Evolutionary conservation across 1,140 invertebrate species (phyloP).

Genomic region (Sminthurides bifidus): DNA sequence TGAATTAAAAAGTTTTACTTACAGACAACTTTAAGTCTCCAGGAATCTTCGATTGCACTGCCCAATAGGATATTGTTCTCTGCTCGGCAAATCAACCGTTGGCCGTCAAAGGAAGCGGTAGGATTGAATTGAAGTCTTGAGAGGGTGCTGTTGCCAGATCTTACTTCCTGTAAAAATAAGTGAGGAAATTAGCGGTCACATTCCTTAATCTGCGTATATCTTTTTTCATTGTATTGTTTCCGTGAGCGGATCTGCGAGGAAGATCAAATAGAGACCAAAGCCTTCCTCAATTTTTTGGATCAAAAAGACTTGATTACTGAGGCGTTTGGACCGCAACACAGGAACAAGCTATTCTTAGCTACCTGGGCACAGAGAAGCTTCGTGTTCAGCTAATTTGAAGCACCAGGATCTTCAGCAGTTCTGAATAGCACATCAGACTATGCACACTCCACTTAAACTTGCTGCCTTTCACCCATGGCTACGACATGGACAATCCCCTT

Average conservation of each 20-base stretch:
- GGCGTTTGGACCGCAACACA: too few relatives aligned
- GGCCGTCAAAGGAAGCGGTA: slow-evolving; percentile 35
- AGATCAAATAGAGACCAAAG: slow-evolving; percentile 2
- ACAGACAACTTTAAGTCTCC: slow-evolving; percentile 38
- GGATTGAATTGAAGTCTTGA: slow-evolving; percentile 32
- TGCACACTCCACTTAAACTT: too few relatives aligned
- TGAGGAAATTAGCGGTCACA: neutral
- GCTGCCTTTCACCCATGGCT: too few relatives aligned
- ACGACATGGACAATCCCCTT: too few relatives aligned
- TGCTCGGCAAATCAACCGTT: slow-evolving; percentile 36
- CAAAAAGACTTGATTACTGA: too few relatives aligned
- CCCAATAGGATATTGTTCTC: slow-evolving; percentile 36
- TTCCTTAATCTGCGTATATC: neutral
- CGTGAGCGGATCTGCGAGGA: too few relatives aligned
- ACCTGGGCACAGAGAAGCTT: too few relatives aligned
- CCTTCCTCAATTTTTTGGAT: neutral
- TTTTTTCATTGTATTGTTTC: too few relatives aligned
- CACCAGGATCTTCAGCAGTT: too few relatives aligned
- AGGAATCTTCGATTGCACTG: slow-evolving; percentile 37
- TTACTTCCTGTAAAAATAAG: slow-evolving; percentile 20
- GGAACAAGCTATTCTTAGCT: too few relatives aligned
- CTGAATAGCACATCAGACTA: too few relatives aligned
- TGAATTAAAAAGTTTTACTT: slow-evolving; percentile 29
- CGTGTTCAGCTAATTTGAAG: too few relatives aligned
- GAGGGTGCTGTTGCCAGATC: slow-evolving; percentile 24